Evolutionary conservation across 2,797 vertebrate genomes (phyloP).

Genomic region (Micropoecilia bifurca): DNA sequence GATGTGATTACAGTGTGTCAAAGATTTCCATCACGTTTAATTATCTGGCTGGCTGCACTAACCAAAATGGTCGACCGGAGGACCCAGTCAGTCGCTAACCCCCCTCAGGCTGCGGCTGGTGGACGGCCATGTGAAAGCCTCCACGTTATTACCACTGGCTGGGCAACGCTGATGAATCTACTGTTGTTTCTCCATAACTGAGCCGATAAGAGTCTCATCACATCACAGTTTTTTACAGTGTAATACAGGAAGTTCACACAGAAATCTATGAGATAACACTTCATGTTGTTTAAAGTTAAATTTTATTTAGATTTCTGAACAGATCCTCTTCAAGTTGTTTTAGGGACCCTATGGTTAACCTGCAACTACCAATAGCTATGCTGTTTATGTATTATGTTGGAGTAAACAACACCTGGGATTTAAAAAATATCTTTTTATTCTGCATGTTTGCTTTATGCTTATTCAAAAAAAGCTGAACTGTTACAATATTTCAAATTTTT

Average conservation of each 20-base stretch:
- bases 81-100: conserved; percentile 44
- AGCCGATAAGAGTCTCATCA: conserved; percentile 15
- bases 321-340: neutral
- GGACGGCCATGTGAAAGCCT: conserved; percentile 42
- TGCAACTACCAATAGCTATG: neutral
- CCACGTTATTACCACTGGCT: conserved; percentile 46
- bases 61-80: conserved; percentile 66
- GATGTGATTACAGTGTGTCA: conserved; percentile 72
- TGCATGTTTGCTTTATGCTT: neutral
- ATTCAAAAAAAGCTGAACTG: neutral
- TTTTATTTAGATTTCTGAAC: neutral
- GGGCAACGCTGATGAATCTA: conserved; percentile 52
- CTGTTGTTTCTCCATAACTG: conserved; percentile 27
- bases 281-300: neutral
- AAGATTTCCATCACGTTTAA: conserved; percentile 76
- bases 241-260: neutral
- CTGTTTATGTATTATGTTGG: neutral
- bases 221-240: conserved; percentile 17
- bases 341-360: neutral
- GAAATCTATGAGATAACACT: neutral
- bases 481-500: neutral
- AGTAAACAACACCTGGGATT: neutral
- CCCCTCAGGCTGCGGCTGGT: conserved; percentile 50
- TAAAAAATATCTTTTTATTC: neutral
- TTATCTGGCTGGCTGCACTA: conserved; percentile 76